Evolutionary conservation across 2,888 invertebrate species (phyloP), one percentile per base, ranked within the genome.

Genomic region (Drosophila atripex): DNA sequence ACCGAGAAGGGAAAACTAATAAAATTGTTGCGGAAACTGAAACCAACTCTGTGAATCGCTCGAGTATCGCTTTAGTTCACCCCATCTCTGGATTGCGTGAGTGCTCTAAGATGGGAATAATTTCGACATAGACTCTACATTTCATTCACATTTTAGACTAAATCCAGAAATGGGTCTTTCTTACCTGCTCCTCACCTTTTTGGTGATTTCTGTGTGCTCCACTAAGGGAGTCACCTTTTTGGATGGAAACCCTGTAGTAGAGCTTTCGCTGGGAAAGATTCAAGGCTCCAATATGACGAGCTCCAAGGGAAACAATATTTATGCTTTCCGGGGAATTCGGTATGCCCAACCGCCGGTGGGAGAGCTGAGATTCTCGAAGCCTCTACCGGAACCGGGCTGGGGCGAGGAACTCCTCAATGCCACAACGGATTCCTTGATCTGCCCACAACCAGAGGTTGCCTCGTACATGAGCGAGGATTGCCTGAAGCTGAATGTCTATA

Each of bases 401-500:
- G 74, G 77, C 8, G 12, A 54, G 6, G 28, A n/a, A 0, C 76
- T 90, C 5, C 80, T 91, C 8, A 89, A 92, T 59, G 93, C 92
- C 1, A 90, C 91, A 0, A 56, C 86, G 30, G 92, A 92, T 74
- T 92, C 92, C 18, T 87, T 91, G 7, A 70, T 90, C 1, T 92
- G 93, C 46, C 86, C 89, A 0, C 89, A 90, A 51, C 58, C 64
- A 0, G 78, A 75, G 0, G 5, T 61, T 0, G 18, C 38, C 0
- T 5, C 52, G 1, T 16, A 82, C 49, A 90, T 93, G 51, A 93
- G 93, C 28, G 95, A 95, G 76, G 94, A 95, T 86, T 95, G 95
- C 76, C 92, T 95, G 1, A 91, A 93, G 16, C 83, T 95, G 52
- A 95, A 95, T 75, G 93, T 95, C 0, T 95, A 94, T 73, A 93